Base-by-base conservation (phyloP, 2,888 invertebrate species). In the Oligia strigilis region DNA sequence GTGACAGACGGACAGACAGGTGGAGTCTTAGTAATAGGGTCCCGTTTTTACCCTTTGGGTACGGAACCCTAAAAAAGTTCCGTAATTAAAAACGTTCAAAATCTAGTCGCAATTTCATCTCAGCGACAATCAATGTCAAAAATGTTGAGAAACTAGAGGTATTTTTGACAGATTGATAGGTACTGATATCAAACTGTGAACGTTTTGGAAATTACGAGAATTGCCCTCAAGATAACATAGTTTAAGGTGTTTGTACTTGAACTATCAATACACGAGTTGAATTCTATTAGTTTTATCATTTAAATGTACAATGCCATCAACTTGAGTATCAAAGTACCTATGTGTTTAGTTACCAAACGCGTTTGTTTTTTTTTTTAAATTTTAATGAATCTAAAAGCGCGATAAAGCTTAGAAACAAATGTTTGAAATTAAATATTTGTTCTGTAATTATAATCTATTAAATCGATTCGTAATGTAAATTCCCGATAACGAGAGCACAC, bases 401-500 rank as follows among this genome's bases (percentile, higher is more conserved):
- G 14, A 40, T 3, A 40, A 40, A 23, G 9, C 1, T 40, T 11
- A 9, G 17, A 71, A 17, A 71, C 5, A 17, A 17, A 40, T 58
- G 58, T 55, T 55, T 55, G 36, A 55, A 55, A 55, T 40, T 14
- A 0, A 23, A 55, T 23, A 71, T 40, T 40, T 17, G 23, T 1
- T 17, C 5, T 4, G 14, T 55, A 40, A 40, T 55, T 55, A 55
- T 40, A 9, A 58, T 69, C 29, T 46, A 36, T 17, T 46, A 2
- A 11, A 36, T 55, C 58, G 23, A 74, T 46, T 55, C 52, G 9
- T 73, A 29, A 49, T 49, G 17, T 75, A 36, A 58, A 40, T 60
- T 49, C 60, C 36, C 9, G 49, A 76, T 60, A 76, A 19, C 36
- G 46, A 74, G 74, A 36, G 46, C 13, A 75, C 23, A 60, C 75